Conservation (phyloP, 2,113 vertebrate species). For the Enhydra lutris region DNA sequence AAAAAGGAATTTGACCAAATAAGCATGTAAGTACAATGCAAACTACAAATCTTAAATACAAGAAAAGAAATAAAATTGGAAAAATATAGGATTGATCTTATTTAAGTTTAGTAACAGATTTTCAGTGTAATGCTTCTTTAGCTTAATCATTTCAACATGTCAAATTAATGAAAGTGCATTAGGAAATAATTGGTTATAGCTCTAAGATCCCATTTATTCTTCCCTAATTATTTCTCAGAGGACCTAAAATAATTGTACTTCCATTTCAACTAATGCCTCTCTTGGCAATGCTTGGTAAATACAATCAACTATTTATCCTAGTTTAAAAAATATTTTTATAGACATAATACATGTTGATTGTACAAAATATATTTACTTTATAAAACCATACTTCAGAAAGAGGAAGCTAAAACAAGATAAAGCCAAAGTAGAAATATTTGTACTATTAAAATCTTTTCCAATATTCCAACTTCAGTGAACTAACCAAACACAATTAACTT, state of each 20-base stretch:
- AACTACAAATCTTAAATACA: not conserved
- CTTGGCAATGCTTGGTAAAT: constrained; percentile 8
- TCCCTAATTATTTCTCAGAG: constrained; percentile 25
- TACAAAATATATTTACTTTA: constrained; percentile 20
- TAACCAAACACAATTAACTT: constrained; percentile 31
- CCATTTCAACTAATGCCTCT: not conserved
- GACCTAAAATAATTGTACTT: constrained; percentile 15
- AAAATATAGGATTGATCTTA: not conserved
- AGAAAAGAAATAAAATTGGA: not conserved
- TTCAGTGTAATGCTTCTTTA: not conserved
- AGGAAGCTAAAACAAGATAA: not conserved
- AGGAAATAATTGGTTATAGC: constrained; percentile 15
- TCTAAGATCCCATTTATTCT: not conserved
- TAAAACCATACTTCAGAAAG: not conserved
- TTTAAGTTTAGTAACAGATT: not conserved
- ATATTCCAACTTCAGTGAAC: not conserved
- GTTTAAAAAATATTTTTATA: not conserved
- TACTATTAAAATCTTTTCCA: not conserved
- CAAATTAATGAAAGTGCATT: constrained; percentile 36
- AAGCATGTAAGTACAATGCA: not conserved
- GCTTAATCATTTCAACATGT: constrained; percentile 50
- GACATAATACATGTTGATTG: not conserved
- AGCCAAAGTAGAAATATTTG: not conserved
- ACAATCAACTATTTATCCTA: not conserved
- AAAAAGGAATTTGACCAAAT: not conserved